Evolutionary conservation across 2,797 vertebrate genomes (phyloP), one percentile per base, ranked within the genome.

Genomic region (Helicolenus hilgendorfi): DNA sequence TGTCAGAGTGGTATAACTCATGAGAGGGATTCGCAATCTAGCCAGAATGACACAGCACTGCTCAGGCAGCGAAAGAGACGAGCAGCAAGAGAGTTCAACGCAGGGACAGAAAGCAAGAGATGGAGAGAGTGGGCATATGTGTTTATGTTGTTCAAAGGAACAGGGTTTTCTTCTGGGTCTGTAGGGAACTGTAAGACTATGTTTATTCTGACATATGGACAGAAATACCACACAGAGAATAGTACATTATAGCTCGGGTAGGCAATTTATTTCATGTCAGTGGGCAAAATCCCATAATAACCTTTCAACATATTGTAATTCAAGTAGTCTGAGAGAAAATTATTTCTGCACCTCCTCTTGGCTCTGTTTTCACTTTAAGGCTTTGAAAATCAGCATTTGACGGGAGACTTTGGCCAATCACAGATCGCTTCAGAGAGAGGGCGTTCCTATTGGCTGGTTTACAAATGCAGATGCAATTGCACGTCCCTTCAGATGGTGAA

Each of bases 31-130:
- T 74, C 22, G 71, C 26, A 71, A 18, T 70, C 11, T 4, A 70
- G 45, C 67, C 77, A 35, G 68, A 29, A 7, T 76, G 74, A 82
- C 35, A 35, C 70, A 76, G 81, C 49, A 26, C 14, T 24, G 45
- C 33, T 67, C 24, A 5, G 31, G 65, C 72, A 41, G 79, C 0
- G 3, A 27, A 55, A 49, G 29, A 59, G 63, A 62, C 9, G 72
- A 55, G 49, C 36, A 38, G 60, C 27, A 6, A 36, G 7, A 38
- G 69, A 81, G 86, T 53, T 76, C 59, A 80, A 69, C 22, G 29
- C 31, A n/a, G 1, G 60, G 18, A 74, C 20, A 49, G 58, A 63
- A 11, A 63, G 26, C 31, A 24, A 18, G 41, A 71, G 36, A 67
- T 10, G n/a, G 45, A 72, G 36, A 64, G 38, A 62, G 58, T 3